These are phyloP conservation scores for Chanos chanos DNA, from an alignment of 2,797 vertebrate genomes.

Conservation along the genomic window DNA sequence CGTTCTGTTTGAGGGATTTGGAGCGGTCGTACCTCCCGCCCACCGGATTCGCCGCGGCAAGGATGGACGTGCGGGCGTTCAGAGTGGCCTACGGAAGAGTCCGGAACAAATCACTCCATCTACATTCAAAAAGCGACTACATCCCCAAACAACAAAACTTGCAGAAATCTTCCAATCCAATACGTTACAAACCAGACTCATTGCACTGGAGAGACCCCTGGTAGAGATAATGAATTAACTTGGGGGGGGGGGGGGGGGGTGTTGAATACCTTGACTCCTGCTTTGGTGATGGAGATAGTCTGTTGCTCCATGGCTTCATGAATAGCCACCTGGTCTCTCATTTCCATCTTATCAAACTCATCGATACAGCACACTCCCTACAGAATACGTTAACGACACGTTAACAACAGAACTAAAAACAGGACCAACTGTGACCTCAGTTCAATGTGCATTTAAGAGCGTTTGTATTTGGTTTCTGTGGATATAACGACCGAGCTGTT, in stretches of 20 bases:
- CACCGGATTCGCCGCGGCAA: slow-evolving; percentile 96
- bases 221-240: too few relatives aligned
- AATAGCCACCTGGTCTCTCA: slow-evolving; percentile 95
- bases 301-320: slow-evolving; percentile 99
- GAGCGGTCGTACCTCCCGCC: slow-evolving; percentile 91
- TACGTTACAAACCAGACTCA: too few relatives aligned
- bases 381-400: too few relatives aligned
- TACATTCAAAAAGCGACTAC: background rate
- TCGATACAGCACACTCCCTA: slow-evolving; percentile 99
- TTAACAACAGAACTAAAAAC: background rate
- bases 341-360: slow-evolving; percentile 98
- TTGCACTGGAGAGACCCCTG: too few relatives aligned
- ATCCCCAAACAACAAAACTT: background rate
- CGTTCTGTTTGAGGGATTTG: slow-evolving; percentile 96
- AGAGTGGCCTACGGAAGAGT: slow-evolving; percentile 84
- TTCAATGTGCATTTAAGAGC: too few relatives aligned
- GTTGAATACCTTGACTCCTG: slow-evolving; percentile 98
- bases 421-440: background rate
- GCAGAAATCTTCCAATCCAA: too few relatives aligned
- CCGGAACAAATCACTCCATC: too few relatives aligned
- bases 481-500: too few relatives aligned
- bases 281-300: slow-evolving; percentile 98
- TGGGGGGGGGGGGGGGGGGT: too few relatives aligned
- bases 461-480: too few relatives aligned
- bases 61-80: slow-evolving; percentile 95